Conservation (phyloP, 1,140 invertebrate genomes). For the Macrotrachela quadricornifera region DNA sequence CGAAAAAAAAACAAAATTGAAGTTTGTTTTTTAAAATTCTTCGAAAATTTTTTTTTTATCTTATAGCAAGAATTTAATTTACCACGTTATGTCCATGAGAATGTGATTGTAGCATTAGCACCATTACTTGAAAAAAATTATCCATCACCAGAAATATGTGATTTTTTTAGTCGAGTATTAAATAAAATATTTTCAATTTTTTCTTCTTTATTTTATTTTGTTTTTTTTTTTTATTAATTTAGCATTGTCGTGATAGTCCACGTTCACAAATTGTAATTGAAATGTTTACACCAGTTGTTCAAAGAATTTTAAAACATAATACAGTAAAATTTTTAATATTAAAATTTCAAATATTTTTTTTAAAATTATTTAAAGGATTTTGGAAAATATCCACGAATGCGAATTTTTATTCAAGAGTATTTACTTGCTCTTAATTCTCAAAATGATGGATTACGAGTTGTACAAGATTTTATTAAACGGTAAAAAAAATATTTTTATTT, state of each 20-base stretch:
- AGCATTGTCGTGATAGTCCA: conserved; percentile 39
- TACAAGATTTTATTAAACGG: conserved; percentile 43
- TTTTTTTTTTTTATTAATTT: too few species aligned
- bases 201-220: too few species aligned
- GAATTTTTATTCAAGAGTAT: conserved; percentile 54
- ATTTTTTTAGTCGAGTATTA: conserved; percentile 28
- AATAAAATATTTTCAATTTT: too few species aligned
- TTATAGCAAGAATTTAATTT: conserved; percentile 17
- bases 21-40: too few species aligned
- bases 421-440: conserved; percentile 51
- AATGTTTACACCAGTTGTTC: conserved; percentile 48
- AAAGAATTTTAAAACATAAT: conserved; percentile 58
- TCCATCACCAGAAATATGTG: conserved; percentile 41
- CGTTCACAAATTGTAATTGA: conserved; percentile 38
- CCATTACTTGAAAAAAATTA: conserved; percentile 40
- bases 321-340: conserved; percentile 24
- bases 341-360: too few species aligned
- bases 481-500: too few species aligned
- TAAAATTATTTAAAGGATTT: conserved; percentile 36
- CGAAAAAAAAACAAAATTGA: too few species aligned
- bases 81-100: conserved; percentile 30
- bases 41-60: too few species aligned
- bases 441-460: conserved; percentile 46
- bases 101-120: conserved; percentile 37
- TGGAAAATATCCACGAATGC: conserved; percentile 52